Evolutionary conservation across 2,797 vertebrate species (phyloP), one percentile per base, ranked within the genome.

Genomic region (Aplochiton taeniatus): DNA sequence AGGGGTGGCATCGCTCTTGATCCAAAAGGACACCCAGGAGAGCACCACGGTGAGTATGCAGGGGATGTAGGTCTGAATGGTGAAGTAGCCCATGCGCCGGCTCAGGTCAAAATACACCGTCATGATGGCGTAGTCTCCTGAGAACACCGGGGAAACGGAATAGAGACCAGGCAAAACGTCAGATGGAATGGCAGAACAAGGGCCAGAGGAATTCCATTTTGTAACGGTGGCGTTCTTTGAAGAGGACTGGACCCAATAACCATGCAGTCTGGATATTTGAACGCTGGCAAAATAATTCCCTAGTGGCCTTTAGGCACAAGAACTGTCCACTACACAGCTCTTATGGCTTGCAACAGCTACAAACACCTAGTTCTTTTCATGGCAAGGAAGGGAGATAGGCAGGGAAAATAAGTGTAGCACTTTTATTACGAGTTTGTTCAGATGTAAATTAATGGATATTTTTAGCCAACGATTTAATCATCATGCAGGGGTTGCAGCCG

Each of bases 1-100:
- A 53, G 97, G 97, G 1, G 96, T 98, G 48, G 96, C 96, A 56
- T 98, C 97, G 76, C 96, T 96, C 89, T 98, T 98, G 81, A 98
- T 98, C 96, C 96, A 98, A 80, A 98, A 98, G 8, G 96, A 98
- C 49, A 98, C 96, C 96, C 96, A 98, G 49, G 96, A 98, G 46
- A 98, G 91, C 56, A 98, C 96, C 80, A 98, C 97, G 0, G 96
- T 98, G 73, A 98, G 89, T 83, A 98, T 96, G 59, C 96, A 98
- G 68, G 97, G 97, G 74, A 98, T 98, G 83, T 98, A 98, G 6
- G 97, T 98, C 87, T 98, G 97, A 84, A 98, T 98, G 77, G 97
- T 98, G 85, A 98, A 98, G 85, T 98, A 98, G 56, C 97, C 97
- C 97, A 98, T 98, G 85, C 97, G 91, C 89, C 97, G 92, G 77